phyloP scores from a whole-genome alignment of 1,140 invertebrate species.

The Nephotettix cincticeps region DNA sequence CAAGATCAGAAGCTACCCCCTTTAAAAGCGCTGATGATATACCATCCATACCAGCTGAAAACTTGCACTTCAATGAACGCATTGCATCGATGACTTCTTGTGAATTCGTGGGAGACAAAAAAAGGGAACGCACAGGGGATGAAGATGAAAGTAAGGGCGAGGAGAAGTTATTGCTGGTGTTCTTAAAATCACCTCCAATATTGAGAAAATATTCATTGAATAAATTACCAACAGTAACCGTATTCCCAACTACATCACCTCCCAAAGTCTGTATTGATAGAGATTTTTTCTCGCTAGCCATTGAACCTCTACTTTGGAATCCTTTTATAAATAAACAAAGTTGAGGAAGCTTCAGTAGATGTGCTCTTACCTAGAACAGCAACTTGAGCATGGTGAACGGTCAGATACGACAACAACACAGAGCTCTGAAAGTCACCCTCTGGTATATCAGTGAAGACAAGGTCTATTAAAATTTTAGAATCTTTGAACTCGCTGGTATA shows the following conservation, averaged over 20 bases:
- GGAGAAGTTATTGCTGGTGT: no score
- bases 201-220: no score
- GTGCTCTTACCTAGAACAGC: not conserved
- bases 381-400: not conserved
- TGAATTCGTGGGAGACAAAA: no score
- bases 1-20: not conserved
- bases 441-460: not conserved
- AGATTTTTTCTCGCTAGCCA: no score
- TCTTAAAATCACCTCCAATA: no score
- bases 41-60: not conserved
- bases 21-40: not conserved
- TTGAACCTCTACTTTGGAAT: no score
- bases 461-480: not conserved
- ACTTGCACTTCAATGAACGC: not conserved
- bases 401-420: not conserved
- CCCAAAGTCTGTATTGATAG: no score
- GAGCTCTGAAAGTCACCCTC: no score
- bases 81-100: not conserved
- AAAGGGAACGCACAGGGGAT: no score
- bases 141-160: no score
- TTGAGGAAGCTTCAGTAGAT: not conserved
- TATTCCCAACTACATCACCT: no score
- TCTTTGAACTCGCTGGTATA: not conserved
- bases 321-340: not conserved
- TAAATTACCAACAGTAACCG: no score